Percentiles rank a stretch among this genome's conserved stretches.
Evolutionary conservation across 2,797 vertebrate genomes (phyloP).

Genomic region (Sternarchorhynchus goeldii): DNA sequence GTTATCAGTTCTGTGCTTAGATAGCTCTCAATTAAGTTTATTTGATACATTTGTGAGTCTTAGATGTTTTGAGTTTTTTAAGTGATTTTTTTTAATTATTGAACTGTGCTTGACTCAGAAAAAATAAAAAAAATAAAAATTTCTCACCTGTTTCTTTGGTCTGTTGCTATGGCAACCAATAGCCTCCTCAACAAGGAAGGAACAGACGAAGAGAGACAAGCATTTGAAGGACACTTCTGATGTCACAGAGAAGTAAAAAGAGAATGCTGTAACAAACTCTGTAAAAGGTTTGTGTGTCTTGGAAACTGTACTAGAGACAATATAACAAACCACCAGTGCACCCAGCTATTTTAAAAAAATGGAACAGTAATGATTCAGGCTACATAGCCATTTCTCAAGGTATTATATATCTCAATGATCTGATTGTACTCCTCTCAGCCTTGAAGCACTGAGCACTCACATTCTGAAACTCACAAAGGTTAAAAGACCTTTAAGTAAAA

Average conservation of each 20-base stretch:
- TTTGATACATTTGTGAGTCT: too few relatives aligned
- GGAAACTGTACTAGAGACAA: background rate
- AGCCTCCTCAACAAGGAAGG: slow-evolving; percentile 35
- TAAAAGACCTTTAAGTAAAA: slow-evolving; percentile 60
- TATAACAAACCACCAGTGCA: slow-evolving; percentile 5
- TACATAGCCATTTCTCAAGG: slow-evolving; percentile 22
- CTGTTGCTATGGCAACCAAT: slow-evolving; percentile 51
- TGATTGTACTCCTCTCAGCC: slow-evolving; percentile 7
- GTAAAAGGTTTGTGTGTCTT: slow-evolving; percentile 5
- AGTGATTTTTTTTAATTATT: background rate
- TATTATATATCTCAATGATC: slow-evolving; percentile 22
- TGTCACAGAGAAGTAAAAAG: slow-evolving; percentile 48
- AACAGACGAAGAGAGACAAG: slow-evolving; percentile 35
- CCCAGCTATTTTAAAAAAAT: slow-evolving; percentile 6
- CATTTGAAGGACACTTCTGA: slow-evolving; percentile 56
- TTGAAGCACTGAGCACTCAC: slow-evolving; percentile 4
- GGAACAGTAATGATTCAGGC: slow-evolving; percentile 12
- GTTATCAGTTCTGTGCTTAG: too few relatives aligned
- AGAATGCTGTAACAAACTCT: slow-evolving; percentile 43
- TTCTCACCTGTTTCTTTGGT: slow-evolving; percentile 45
- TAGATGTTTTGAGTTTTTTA: background rate
- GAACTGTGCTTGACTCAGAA: slow-evolving; percentile 16
- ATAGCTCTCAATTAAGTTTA: too few relatives aligned
- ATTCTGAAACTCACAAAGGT: slow-evolving; percentile 38
- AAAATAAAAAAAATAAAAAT: slow-evolving; percentile 47